These are phyloP conservation scores for Aphodius sticticus DNA, from an alignment of 2,888 invertebrate species.

Conservation along the genomic window DNA sequence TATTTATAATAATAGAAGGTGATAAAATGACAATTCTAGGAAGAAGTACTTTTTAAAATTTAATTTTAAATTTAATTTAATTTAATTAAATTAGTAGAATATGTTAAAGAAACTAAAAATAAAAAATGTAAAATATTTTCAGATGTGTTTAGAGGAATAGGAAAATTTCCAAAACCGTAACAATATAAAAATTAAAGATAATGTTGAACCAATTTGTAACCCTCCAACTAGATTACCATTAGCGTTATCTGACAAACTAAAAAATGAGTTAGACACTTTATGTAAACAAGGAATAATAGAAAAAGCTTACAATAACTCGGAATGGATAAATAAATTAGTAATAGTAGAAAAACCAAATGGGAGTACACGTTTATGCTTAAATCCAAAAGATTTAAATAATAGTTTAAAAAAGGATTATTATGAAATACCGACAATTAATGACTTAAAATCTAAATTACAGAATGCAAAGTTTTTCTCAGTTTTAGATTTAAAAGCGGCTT, in stretches of 20 bases:
- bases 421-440: too few relatives aligned
- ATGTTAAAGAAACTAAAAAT: constrained; percentile 12
- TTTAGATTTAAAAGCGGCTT: too few relatives aligned
- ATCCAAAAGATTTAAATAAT: too few relatives aligned
- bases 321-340: constrained; percentile 42
- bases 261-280: constrained; percentile 28
- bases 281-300: constrained; percentile 32
- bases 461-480: too few relatives aligned
- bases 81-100: neutral
- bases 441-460: too few relatives aligned
- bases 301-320: constrained; percentile 34
- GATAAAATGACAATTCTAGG: neutral
- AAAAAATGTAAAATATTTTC: constrained; percentile 27
- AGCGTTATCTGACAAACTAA: constrained; percentile 25
- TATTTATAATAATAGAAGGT: too few relatives aligned
- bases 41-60: neutral
- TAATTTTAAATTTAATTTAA: too few relatives aligned
- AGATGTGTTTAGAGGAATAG: constrained; percentile 34
- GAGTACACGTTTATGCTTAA: too few relatives aligned
- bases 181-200: constrained; percentile 32
- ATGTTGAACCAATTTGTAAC: constrained; percentile 28
- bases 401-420: too few relatives aligned
- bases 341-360: too few relatives aligned
- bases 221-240: constrained; percentile 31
- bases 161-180: constrained; percentile 22